phyloP scores from a whole-genome alignment of 2,888 invertebrate species.

The Agriopis marginaria region DNA sequence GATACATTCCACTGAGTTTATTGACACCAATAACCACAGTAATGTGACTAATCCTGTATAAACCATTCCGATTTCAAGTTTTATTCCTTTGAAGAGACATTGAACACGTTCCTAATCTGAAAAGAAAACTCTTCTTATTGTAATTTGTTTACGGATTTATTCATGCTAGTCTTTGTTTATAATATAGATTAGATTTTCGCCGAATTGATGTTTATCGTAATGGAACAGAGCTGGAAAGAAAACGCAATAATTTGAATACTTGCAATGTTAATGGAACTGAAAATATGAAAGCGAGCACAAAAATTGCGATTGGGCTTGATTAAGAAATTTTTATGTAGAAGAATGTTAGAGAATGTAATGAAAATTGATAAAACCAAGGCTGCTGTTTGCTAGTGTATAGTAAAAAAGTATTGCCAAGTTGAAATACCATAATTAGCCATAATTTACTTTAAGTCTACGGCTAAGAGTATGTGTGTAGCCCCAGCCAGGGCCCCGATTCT shows the following conservation, averaged over 20 bases:
- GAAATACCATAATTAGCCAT: constrained; percentile 43
- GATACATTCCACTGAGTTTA: constrained; percentile 49
- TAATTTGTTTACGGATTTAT: constrained; percentile 49
- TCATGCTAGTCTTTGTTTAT: constrained; percentile 53
- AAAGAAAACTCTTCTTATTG: constrained; percentile 28
- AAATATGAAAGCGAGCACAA: constrained; percentile 43
- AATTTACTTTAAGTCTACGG: constrained; percentile 30
- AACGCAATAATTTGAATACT: constrained; percentile 22
- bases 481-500: too few relatives aligned
- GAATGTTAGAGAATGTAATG: constrained; percentile 56
- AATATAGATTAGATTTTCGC: constrained; percentile 29
- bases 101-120: constrained; percentile 51
- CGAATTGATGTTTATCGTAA: constrained; percentile 15
- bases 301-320: constrained; percentile 43
- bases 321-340: constrained; percentile 49
- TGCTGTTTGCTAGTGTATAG: constrained; percentile 65
- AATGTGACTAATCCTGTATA: constrained; percentile 10
- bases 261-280: constrained; percentile 37
- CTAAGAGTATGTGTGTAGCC: constrained; percentile 43
- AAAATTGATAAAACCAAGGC: constrained; percentile 68
- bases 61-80: constrained; percentile 25
- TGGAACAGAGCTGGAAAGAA: constrained; percentile 18
- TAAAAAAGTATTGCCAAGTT: constrained; percentile 57
- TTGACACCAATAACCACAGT: background rate
- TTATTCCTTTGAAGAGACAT: constrained; percentile 10